Conservation (phyloP, 1,140 invertebrate species). For the Heliothis virescens region DNA sequence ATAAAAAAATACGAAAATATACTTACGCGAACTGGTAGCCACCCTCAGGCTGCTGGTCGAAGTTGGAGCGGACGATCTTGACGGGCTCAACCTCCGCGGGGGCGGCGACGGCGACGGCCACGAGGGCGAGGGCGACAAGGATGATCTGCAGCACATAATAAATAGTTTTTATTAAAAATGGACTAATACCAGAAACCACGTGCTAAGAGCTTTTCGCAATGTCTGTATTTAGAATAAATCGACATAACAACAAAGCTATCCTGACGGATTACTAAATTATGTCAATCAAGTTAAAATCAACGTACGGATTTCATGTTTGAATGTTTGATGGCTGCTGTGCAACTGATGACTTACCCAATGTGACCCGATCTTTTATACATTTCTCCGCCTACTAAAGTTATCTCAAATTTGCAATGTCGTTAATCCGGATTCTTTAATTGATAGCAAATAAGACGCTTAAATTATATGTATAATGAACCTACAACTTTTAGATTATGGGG, state of each 20-base stretch:
- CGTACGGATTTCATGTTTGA: conserved; percentile 30
- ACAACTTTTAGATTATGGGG: no score
- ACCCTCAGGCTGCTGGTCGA: conserved; percentile 65
- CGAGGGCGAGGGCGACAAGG: conserved; percentile 74
- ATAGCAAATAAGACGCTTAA: not conserved
- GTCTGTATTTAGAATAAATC: no score
- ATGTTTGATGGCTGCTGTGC: conserved; percentile 2
- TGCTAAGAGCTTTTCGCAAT: no score
- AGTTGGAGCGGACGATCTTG: not conserved
- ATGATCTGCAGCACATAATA: conserved; percentile 63
- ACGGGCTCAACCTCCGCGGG: conserved; percentile 51
- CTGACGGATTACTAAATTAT: not conserved
- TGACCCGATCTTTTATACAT: conserved; percentile 10
- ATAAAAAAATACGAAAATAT: not conserved
- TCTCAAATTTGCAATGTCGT: not conserved
- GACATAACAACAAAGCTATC: no score
- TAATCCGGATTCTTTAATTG: conserved; percentile 12
- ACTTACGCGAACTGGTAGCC: conserved; percentile 72
- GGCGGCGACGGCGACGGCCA: conserved; percentile 68
- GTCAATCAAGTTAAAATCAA: not conserved
- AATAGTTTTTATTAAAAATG: no score
- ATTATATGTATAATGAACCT: no score
- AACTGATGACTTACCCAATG: not conserved
- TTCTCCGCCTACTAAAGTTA: not conserved
- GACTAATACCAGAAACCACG: no score